Evolutionary conservation across 2,888 invertebrate species (phyloP).

Genomic region (Byasa hedistus): DNA sequence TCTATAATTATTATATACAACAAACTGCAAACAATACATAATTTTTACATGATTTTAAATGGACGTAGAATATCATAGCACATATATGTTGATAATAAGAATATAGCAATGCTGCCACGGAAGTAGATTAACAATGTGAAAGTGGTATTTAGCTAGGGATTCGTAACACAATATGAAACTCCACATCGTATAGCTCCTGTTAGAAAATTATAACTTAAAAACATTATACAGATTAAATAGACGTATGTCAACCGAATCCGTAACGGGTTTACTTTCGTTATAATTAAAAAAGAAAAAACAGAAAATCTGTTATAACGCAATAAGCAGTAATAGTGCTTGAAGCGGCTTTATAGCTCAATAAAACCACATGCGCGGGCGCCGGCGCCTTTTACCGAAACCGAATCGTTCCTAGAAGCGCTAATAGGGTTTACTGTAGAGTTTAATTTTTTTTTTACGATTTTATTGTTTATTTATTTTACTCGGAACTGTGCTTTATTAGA

Average conservation of each 20-base stretch:
- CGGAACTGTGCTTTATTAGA: slow-evolving; percentile 46
- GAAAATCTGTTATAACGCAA: slow-evolving; percentile 43
- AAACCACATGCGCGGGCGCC: slow-evolving; percentile 39
- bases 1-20: no score
- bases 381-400: slow-evolving; percentile 42
- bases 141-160: no score
- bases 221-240: slow-evolving; percentile 1
- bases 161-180: no score
- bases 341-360: slow-evolving; percentile 50
- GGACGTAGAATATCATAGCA: no score
- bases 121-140: no score
- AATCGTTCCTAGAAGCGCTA: slow-evolving; percentile 45
- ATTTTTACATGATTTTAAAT: no score
- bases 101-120: no score
- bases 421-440: slow-evolving; percentile 37
- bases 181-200: no score
- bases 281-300: slow-evolving; percentile 19
- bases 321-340: slow-evolving; percentile 50
- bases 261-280: slow-evolving; percentile 19
- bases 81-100: no score
- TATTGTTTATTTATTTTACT: slow-evolving; percentile 49
- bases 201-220: no score
- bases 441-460: slow-evolving; percentile 38
- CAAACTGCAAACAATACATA: no score
- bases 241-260: background rate